A percentile compares a stretch with the other conserved stretches of the same genome.
Conservation (phyloP, 2,113 vertebrate species). For the Talpa occidentalis region DNA sequence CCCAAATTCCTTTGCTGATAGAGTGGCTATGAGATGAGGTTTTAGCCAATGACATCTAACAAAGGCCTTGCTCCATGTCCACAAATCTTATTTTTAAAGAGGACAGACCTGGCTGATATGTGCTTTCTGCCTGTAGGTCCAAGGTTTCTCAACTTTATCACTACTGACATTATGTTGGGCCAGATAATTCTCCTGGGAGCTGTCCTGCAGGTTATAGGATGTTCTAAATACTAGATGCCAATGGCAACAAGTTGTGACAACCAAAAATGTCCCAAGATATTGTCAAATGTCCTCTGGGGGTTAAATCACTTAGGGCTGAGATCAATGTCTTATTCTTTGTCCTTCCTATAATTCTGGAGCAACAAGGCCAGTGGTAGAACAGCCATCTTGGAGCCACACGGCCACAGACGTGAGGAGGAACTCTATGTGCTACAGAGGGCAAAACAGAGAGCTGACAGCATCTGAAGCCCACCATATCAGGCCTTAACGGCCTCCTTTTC, state of each 20-base stretch:
- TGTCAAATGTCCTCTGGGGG: background rate
- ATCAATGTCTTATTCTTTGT: background rate
- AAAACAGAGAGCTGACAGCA: constrained; percentile 14
- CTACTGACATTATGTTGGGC: background rate
- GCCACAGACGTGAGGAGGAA: constrained; percentile 36
- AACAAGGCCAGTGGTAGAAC: background rate
- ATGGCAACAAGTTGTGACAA: background rate
- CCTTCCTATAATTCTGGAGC: background rate
- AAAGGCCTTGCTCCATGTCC: background rate
- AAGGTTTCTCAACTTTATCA: background rate
- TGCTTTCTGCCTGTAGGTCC: constrained; percentile 5
- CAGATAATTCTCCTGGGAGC: background rate
- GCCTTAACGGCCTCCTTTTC: background rate
- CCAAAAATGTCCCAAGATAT: background rate
- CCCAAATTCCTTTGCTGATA: constrained; percentile 13
- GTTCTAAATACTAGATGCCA: background rate
- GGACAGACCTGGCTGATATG: background rate
- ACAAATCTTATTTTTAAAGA: background rate
- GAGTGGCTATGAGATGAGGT: background rate
- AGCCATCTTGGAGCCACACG: constrained; percentile 16
- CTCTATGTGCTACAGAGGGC: background rate
- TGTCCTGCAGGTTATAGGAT: background rate
- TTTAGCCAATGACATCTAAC: background rate
- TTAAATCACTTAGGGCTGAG: background rate
- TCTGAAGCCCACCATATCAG: background rate